Percentiles rank a stretch among this genome's conserved stretches.
phyloP scores from a whole-genome alignment of 2,797 vertebrate species.

The Somateria mollissima region DNA sequence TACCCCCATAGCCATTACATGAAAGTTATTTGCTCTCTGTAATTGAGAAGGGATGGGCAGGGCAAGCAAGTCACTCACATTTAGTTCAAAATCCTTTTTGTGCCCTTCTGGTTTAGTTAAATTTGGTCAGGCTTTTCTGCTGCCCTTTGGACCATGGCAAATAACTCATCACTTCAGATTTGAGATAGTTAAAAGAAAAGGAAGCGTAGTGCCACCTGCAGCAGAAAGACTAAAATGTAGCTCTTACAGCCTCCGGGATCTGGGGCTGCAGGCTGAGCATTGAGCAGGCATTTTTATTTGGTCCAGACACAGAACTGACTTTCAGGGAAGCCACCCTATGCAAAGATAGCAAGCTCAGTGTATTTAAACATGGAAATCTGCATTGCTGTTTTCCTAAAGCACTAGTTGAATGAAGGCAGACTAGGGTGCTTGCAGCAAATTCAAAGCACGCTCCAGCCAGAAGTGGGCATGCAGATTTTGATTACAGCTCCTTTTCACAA shows the following conservation, averaged over 20 bases:
- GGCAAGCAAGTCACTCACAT: conserved; percentile 54
- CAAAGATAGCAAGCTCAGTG: neutral
- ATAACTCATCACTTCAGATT: conserved; percentile 51
- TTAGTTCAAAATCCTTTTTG: conserved; percentile 63
- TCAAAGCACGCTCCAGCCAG: neutral
- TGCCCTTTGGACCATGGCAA: conserved; percentile 67
- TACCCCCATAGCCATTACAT: conserved; percentile 18
- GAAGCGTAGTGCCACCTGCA: conserved; percentile 66
- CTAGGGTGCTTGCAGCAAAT: neutral
- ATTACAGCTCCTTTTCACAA: neutral
- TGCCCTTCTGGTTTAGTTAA: conserved; percentile 68
- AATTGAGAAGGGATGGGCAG: conserved; percentile 66
- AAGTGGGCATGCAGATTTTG: neutral
- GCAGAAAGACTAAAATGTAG: neutral
- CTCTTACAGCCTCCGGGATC: neutral
- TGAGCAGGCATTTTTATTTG: neutral
- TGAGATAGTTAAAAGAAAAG: conserved; percentile 1
- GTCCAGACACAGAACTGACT: neutral
- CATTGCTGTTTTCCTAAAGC: neutral
- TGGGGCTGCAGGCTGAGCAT: rapidly evolving
- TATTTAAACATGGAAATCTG: rapidly evolving
- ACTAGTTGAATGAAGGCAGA: neutral
- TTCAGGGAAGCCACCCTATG: neutral
- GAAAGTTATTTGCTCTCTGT: conserved; percentile 64
- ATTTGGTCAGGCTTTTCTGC: conserved; percentile 68